Evolutionary conservation across 2,797 vertebrate species (phyloP), one percentile per base, ranked within the genome.

Genomic region (Hydrocynus forskahlii): DNA sequence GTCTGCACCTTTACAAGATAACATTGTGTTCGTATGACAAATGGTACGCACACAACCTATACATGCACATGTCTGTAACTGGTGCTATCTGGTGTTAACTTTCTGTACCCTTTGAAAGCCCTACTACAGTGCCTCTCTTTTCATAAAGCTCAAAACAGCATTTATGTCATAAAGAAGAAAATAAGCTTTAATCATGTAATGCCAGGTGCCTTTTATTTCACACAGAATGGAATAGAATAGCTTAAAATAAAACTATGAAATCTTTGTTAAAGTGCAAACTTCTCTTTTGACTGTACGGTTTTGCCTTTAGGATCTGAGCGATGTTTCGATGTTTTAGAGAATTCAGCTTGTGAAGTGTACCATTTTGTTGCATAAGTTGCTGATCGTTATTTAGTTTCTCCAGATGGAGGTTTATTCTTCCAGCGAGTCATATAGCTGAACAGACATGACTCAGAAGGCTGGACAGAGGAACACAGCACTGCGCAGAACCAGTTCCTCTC

Each of bases 401-500:
- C 72, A 75, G 71, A 10, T 55, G 68, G 63, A 75, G 78, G 50
- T 48, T 45, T 38, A 7, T 67, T 80, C 60, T 55, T 79, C 62
- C 50, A 74, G 29, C 50, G 25, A 75, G 54, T 81, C 73, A 60
- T 55, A 50, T 7, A 35, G 35, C 40, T 25, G 71, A 81, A 71
- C 79, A 48, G 63, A 68, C 55, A 29, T 81, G 80, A 76, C 55
- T 81, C 74, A 71, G 74, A 76, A 52, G 45, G 45, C 59, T 52
- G 55, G 60, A 43, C 64, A 76, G 16, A 19, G 66, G 54, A 69
- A 29, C 23, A 43, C 21, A 63, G 54, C 14, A 0, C 5, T 14
- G 25, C 64, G 38, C 52, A 57, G 52, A 38, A 45, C 52, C 54
- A 14, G 62, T 79, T 72, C 40, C 55, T 25, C 13, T 50, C n/a